Evolutionary conservation across 2,888 invertebrate genomes (phyloP), one percentile per base, ranked within the genome.

Genomic region (Caenorhabditis sulstoni): DNA sequence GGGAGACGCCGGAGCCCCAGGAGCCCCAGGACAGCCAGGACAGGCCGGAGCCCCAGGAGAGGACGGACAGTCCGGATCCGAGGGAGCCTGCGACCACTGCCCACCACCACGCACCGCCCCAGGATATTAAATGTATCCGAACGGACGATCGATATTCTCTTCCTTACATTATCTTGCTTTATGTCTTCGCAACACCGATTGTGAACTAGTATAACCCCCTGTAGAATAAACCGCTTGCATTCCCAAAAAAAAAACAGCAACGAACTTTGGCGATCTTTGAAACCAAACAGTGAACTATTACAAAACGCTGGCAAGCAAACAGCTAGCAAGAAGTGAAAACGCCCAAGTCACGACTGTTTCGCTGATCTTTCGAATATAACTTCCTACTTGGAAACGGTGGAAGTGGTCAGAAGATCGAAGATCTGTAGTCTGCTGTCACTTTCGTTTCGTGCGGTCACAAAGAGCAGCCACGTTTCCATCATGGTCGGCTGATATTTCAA

Each of bases 61-160:
- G 45, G 76, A 75, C 59, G 80, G 80, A 80, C 23, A 35, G 22
- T 64, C 75, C 20, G 83, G 83, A 74, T 57, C 62, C 61, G 35
- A 70, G 52, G 83, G 83, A 76, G 66, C 79, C 70, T 83, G 83
- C 81, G 81, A 81, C 66, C 83, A 83, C 73, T 83, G 83, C 78
- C 80, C 81, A 65, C 79, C 83, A 66, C 76, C 83, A 61, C 73
- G 83, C 41, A 77, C 81, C 65, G 83, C 83, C 45, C 81, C 80
- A 64, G 83, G 79, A 79, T 79, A 79, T 79, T 79, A 74, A 74
- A 23, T 18, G 16, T 71, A 71, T 71, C 73, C 73, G 41, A 62
- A 44, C 45, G 44, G 62, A 45, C 53, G 44, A 62, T 62, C 61
- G 29, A 73, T 64, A 23, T 59, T 64, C 35, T 58, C 64, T 58